Percentiles rank a stretch among this genome's conserved stretches.
Conservation (phyloP, 1,140 invertebrate species). For the Camponotus pennsylvanicus region DNA sequence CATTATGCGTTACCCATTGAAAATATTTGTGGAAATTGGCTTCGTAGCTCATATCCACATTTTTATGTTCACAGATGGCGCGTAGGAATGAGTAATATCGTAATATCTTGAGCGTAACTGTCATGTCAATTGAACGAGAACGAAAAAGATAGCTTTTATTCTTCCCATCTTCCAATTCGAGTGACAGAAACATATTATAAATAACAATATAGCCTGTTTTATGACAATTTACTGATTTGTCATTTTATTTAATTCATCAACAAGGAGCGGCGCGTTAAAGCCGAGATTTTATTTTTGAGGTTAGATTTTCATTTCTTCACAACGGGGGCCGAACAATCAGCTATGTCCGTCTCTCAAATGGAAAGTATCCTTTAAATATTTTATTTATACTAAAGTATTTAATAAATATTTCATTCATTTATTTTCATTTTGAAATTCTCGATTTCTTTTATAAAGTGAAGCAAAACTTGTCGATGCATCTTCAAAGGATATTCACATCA, state of each 20-base stretch:
- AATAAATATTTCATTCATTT: not conserved
- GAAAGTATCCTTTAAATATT: conserved; percentile 93
- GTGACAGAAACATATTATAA: not conserved
- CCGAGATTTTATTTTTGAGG: conserved; percentile 37
- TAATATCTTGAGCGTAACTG: not conserved
- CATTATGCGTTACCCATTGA: too few relatives aligned
- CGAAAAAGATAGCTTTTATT: not conserved
- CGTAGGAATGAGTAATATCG: not conserved
- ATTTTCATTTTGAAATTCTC: not conserved
- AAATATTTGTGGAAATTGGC: too few relatives aligned
- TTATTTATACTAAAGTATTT: not conserved
- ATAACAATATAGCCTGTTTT: not conserved
- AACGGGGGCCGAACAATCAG: conserved; percentile 91
- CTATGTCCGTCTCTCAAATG: conserved; percentile 93
- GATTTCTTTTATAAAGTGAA: not conserved
- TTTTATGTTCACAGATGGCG: too few relatives aligned
- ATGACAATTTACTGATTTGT: not conserved
- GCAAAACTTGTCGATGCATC: not conserved
- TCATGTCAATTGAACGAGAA: not conserved
- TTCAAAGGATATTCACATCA: not conserved
- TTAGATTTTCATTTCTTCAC: conserved; percentile 84
- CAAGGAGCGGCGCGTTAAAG: not conserved
- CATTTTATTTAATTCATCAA: too few relatives aligned
- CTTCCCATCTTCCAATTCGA: too few relatives aligned
- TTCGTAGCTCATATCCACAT: too few relatives aligned